Evolutionary conservation across 2,888 invertebrate genomes (phyloP).

Genomic region (Drosophila stalkeri): DNA sequence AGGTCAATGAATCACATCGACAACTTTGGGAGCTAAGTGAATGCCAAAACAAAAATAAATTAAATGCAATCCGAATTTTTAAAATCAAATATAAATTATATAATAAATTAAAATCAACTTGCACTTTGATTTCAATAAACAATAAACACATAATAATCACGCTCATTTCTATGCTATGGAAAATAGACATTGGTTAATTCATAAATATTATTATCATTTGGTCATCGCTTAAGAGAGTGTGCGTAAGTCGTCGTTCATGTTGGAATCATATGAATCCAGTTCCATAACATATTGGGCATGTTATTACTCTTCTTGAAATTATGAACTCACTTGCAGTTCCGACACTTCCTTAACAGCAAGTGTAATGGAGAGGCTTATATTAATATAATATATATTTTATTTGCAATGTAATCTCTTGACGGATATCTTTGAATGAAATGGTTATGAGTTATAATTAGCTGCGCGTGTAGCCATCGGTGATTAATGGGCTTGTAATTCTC

Average conservation of each 20-base stretch:
- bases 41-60: constrained; percentile 17
- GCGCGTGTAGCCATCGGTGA: constrained; percentile 45
- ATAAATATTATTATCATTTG: not conserved
- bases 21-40: constrained; percentile 23
- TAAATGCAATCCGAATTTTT: constrained; percentile 19
- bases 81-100: constrained; percentile 25
- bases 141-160: constrained; percentile 4
- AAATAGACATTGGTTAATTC: not conserved
- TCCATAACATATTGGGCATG: constrained; percentile 28
- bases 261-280: constrained; percentile 12
- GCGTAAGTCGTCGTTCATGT: constrained; percentile 1
- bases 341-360: constrained; percentile 43
- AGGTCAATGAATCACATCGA: constrained; percentile 58
- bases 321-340: constrained; percentile 16
- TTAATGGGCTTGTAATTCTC: constrained; percentile 41
- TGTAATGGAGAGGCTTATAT: constrained; percentile 18
- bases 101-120: constrained; percentile 8
- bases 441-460: constrained; percentile 38
- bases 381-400: constrained; percentile 1
- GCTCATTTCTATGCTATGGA: not conserved
- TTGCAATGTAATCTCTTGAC: constrained; percentile 15
- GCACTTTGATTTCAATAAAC: constrained; percentile 24
- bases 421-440: constrained; percentile 32
- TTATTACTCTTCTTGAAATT: constrained; percentile 24
- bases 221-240: constrained; percentile 6